Evolutionary conservation across 2,113 vertebrate species (phyloP).

Genomic region (pig (Sus scrofa)): T2T-Sscrofa CM000816.6:89804501-89805000

Average conservation of each 20-base stretch:
- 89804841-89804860: constrained; percentile 53
- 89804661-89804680: constrained; percentile 28
- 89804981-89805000: constrained; percentile 7
- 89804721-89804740: constrained; percentile 28
- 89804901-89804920: constrained; percentile 55
- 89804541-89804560: neutral
- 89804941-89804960: neutral
- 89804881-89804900: constrained; percentile 55
- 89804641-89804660: constrained; percentile 50
- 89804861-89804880: constrained; percentile 5
- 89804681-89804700: constrained; percentile 55
- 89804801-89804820: neutral
- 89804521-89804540: no score
- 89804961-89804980: constrained; percentile 11
- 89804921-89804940: constrained; percentile 31
- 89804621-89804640: constrained; percentile 56
- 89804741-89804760: constrained; percentile 40
- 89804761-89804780: constrained; percentile 52
- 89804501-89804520: neutral
- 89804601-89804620: constrained; percentile 62
- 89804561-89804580: neutral
- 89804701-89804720: neutral
- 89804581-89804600: constrained; percentile 44
- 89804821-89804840: constrained; percentile 50
- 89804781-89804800: constrained; percentile 40